Evolutionary conservation across 2,113 vertebrate species (phyloP).

Genomic region (Pteropus alecto): DNA sequence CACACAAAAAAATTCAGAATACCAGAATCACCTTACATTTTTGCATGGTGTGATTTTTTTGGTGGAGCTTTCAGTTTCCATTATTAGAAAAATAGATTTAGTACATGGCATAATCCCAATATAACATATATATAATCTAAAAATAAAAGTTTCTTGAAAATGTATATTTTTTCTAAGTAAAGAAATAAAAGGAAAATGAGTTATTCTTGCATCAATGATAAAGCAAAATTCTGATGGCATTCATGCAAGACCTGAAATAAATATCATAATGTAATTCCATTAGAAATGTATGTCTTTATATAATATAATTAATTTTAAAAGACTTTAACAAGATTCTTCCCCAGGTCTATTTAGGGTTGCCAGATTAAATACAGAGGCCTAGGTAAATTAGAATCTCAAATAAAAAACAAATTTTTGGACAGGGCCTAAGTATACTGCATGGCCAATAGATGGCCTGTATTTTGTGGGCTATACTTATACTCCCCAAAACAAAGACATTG

Average conservation of each 20-base stretch:
- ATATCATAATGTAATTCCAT: not conserved
- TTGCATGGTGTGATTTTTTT: not conserved
- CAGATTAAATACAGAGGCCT: not conserved
- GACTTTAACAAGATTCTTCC: not conserved
- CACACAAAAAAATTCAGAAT: not conserved
- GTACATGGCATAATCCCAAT: not conserved
- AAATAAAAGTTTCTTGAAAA: not conserved
- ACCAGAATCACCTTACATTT: not conserved
- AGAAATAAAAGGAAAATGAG: not conserved
- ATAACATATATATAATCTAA: not conserved
- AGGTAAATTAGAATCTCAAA: slow-evolving; percentile 11
- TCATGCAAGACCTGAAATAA: not conserved
- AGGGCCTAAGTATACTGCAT: not conserved
- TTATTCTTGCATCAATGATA: not conserved
- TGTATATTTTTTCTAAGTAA: not conserved
- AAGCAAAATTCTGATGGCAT: not conserved
- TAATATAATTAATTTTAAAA: not conserved
- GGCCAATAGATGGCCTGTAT: not conserved
- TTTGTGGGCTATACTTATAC: not conserved
- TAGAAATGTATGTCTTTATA: not conserved
- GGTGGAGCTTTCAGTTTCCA: not conserved
- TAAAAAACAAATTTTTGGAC: not conserved
- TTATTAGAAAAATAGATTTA: not conserved
- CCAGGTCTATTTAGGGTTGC: not conserved
- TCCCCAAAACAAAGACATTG: not conserved